Conservation (phyloP, 2,888 invertebrate genomes). For the Poecilobothrus nobilitatus region DNA sequence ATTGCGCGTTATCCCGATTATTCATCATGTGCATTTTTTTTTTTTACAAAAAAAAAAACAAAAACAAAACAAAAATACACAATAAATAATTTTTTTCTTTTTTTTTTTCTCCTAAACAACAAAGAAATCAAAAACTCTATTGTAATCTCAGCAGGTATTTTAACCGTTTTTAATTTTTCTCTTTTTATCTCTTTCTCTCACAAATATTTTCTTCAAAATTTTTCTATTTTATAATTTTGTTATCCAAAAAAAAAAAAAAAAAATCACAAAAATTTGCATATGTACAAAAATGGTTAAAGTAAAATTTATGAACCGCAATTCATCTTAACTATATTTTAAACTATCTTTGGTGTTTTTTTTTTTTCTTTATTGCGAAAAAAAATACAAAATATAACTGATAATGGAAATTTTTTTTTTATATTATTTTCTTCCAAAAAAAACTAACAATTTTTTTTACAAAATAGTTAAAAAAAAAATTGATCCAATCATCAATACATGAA, state of each 20-base stretch:
- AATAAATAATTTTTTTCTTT: neutral
- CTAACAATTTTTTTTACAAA: too few species aligned
- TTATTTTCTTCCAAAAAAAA: neutral
- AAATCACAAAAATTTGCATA: neutral
- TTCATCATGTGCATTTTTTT: too few species aligned
- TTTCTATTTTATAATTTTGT: neutral
- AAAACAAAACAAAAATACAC: neutral
- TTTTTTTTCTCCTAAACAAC: neutral
- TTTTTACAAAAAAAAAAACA: too few species aligned
- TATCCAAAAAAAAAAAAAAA: neutral
- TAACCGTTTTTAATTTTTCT: neutral
- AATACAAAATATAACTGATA: neutral
- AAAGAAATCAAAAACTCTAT: neutral
- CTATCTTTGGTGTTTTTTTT: too few species aligned
- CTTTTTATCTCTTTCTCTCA: neutral
- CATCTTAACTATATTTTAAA: neutral
- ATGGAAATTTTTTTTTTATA: neutral
- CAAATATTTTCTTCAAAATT: neutral
- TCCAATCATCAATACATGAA: constrained; percentile 2
- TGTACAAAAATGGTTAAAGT: neutral
- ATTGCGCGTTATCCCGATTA: too few species aligned
- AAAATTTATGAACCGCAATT: neutral
- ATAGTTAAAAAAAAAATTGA: neutral
- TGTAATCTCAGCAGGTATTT: constrained; percentile 6
- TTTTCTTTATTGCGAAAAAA: neutral